phyloP scores from a whole-genome alignment of 2,113 vertebrate species.

The Craseonycteris thonglongyai region DNA sequence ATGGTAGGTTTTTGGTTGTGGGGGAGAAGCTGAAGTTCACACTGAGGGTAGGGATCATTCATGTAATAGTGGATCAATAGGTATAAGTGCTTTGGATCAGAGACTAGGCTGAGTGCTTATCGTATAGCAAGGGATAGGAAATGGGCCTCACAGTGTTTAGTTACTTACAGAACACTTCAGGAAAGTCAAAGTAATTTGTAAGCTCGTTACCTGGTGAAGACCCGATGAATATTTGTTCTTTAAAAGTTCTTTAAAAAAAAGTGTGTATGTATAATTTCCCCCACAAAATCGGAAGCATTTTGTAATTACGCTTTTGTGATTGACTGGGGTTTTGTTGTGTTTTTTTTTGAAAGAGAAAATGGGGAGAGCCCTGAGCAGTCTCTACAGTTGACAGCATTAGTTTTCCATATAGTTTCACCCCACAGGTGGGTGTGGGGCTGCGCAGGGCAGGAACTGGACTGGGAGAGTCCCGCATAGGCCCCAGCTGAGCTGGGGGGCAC shows the following conservation, averaged over 20 bases:
- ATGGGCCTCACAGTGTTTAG: neutral
- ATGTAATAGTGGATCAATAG: neutral
- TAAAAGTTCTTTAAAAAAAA: neutral
- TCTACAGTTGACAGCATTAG: too few species aligned
- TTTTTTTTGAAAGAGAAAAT: too few species aligned
- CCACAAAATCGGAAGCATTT: neutral
- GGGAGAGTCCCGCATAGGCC: too few species aligned
- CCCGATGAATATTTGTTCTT: neutral
- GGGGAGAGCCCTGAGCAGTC: too few species aligned
- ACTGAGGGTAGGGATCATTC: neutral
- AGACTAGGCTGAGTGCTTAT: neutral
- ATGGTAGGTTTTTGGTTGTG: neutral
- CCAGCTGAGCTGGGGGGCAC: too few species aligned
- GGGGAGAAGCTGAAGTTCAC: neutral
- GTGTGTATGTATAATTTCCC: neutral
- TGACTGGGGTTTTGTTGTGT: too few species aligned
- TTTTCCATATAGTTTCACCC: too few species aligned
- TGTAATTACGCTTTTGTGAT: neutral
- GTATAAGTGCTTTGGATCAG: neutral
- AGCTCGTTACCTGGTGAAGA: neutral
- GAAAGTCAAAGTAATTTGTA: constrained; percentile 25
- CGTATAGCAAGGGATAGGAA: neutral
- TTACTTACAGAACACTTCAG: neutral
- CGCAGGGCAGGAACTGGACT: too few species aligned
- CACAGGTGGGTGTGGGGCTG: too few species aligned